These are phyloP conservation scores for Bungarus multicinctus DNA, from an alignment of 2,113 vertebrate genomes.

Conservation along the genomic window DNA sequence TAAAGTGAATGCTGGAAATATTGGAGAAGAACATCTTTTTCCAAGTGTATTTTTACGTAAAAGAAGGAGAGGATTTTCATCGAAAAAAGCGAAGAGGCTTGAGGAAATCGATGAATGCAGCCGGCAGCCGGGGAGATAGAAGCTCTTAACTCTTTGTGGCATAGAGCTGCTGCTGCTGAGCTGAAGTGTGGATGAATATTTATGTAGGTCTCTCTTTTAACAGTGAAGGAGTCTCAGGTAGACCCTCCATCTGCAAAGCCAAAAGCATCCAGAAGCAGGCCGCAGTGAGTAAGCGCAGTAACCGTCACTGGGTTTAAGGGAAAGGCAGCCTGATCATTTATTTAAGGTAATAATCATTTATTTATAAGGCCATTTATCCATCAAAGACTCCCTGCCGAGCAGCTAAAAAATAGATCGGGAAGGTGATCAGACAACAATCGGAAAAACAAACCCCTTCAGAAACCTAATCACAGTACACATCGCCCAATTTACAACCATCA, in stretches of 20 bases:
- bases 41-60: neutral
- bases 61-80: neutral
- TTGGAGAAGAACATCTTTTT: neutral
- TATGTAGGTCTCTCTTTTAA: neutral
- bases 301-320: constrained; percentile 35
- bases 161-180: neutral
- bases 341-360: constrained; percentile 63
- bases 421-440: constrained; percentile 10
- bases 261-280: constrained; percentile 38
- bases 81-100: neutral
- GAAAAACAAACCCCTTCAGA: constrained; percentile 38
- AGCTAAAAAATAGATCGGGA: constrained; percentile 49
- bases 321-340: constrained; percentile 52
- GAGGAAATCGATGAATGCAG: neutral
- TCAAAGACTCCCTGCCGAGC: constrained; percentile 37
- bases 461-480: constrained; percentile 27
- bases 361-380: constrained; percentile 48
- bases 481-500: constrained; percentile 6
- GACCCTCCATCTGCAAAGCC: constrained; percentile 3
- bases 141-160: neutral
- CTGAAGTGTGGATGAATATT: neutral
- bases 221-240: neutral
- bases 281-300: constrained; percentile 18
- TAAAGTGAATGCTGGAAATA: neutral
- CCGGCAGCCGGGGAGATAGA: neutral